Conservation (phyloP, 92 coral and sea anemone genomes). For the Bergia puertoricense region DNA sequence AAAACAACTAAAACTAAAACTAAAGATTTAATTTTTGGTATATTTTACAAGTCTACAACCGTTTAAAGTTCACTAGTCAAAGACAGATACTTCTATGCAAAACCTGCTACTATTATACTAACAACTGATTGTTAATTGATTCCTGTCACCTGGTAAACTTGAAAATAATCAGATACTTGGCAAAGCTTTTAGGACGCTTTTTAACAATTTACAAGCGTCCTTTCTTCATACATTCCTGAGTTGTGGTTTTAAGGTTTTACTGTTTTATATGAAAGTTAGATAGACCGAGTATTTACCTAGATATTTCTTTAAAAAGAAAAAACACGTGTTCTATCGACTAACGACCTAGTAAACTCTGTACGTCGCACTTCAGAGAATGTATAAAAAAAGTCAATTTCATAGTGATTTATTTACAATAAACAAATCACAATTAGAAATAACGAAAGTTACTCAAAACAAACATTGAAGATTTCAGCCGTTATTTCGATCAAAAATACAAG, state of each 20-base stretch:
- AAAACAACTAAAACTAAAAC: no score
- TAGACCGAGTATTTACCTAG: no score
- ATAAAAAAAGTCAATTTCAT: background rate
- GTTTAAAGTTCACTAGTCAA: no score
- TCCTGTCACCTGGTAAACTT: background rate
- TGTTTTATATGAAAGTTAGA: background rate
- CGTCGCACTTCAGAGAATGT: background rate
- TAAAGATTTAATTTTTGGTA: no score
- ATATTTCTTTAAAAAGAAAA: background rate
- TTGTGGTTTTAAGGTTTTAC: slow-evolving; percentile 7
- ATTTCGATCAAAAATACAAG: background rate
- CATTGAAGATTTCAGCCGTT: background rate
- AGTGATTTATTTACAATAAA: no score
- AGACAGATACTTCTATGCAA: background rate
- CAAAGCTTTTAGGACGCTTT: slow-evolving; percentile 28
- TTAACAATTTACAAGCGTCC: slow-evolving; percentile 41
- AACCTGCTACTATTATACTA: background rate
- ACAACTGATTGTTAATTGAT: background rate
- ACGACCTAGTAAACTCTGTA: no score
- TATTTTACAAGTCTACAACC: no score
- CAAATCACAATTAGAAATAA: background rate
- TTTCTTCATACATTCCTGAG: background rate
- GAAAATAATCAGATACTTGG: slow-evolving; percentile 11
- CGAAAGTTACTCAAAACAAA: background rate
- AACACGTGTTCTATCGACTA: background rate